These are phyloP conservation scores for Mus spretus DNA, from an alignment of 2,797 vertebrate species.

Conservation along the genomic window DNA sequence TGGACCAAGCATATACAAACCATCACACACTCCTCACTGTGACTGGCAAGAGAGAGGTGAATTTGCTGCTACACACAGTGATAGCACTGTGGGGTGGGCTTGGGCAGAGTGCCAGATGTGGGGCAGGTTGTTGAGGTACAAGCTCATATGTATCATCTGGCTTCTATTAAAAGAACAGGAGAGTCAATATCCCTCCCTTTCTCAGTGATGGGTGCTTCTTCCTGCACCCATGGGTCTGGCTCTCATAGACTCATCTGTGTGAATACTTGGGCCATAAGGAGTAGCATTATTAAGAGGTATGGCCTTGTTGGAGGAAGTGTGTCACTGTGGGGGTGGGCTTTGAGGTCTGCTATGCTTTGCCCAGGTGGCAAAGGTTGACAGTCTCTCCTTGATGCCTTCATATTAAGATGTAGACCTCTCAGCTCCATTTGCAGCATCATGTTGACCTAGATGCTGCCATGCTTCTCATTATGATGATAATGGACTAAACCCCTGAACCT, in stretches of 20 bases:
- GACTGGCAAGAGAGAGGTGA: conserved; percentile 56
- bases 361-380: background rate
- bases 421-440: background rate
- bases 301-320: background rate
- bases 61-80: background rate
- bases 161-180: background rate
- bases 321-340: background rate
- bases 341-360: background rate
- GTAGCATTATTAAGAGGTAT: background rate
- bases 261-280: background rate
- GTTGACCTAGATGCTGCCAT: background rate
- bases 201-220: background rate
- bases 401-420: background rate
- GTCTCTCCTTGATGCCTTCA: background rate
- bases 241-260: background rate
- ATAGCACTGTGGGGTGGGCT: background rate
- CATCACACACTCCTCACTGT: conserved; percentile 59
- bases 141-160: background rate
- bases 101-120: background rate
- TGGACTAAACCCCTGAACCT: background rate
- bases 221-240: background rate
- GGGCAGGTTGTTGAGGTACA: background rate
- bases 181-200: background rate
- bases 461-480: background rate
- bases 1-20: background rate